phyloP scores from a whole-genome alignment of 2,888 invertebrate species.

The Cephus runcator region DNA sequence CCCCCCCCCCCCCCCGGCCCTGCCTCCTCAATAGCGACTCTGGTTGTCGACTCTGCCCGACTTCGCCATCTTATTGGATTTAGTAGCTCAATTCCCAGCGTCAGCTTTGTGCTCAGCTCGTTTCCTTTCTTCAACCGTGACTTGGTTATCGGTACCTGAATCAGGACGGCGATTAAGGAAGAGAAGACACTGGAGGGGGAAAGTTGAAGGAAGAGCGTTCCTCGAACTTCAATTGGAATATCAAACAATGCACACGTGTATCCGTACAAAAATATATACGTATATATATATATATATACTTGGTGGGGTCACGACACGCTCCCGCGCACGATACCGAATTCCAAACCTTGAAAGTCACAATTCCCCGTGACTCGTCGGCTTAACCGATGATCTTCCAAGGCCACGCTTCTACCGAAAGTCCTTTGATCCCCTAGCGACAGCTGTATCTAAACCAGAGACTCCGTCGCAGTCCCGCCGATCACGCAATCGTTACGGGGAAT shows the following conservation, averaged over 20 bases:
- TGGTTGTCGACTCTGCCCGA: not conserved
- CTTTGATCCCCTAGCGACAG: not conserved
- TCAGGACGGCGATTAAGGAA: not conserved
- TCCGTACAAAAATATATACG: not conserved
- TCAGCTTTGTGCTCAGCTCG: not conserved
- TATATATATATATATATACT: not conserved
- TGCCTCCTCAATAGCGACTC: not conserved
- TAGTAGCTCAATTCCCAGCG: not conserved
- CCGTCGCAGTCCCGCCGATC: not conserved
- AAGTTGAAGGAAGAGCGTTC: not conserved
- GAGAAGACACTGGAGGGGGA: not conserved
- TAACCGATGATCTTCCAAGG: conserved; percentile 21
- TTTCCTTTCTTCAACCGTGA: not conserved
- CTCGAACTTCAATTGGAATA: not conserved
- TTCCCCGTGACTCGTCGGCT: not conserved
- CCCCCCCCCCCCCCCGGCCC: too few relatives aligned
- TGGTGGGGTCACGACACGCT: conserved; percentile 31
- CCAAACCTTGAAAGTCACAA: conserved; percentile 19
- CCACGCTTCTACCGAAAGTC: conserved; percentile 23
- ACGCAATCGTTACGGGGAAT: not conserved
- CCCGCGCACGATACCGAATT: conserved; percentile 14
- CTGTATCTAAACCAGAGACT: not conserved
- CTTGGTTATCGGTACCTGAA: not conserved
- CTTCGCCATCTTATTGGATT: not conserved
- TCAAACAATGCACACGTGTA: conserved; percentile 11